These are phyloP conservation scores for Phrynosoma platyrhinos DNA, from an alignment of 2,113 vertebrate genomes.

Conservation along the genomic window DNA sequence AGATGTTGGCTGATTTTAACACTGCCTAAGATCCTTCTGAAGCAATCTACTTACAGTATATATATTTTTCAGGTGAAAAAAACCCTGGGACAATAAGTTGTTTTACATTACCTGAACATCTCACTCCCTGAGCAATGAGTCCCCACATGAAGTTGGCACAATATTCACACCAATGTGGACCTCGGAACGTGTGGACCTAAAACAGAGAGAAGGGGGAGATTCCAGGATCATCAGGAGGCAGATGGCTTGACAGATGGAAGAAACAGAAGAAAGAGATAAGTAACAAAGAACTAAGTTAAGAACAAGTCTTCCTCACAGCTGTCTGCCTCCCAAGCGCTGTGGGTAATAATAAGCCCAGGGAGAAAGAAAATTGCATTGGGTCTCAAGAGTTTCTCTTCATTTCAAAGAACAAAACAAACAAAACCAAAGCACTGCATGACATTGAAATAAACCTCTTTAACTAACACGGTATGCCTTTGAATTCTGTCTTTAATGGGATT, in stretches of 20 bases:
- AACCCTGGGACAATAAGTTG: constrained; percentile 14
- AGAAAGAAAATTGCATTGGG: constrained; percentile 57
- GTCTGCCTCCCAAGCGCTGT: constrained; percentile 31
- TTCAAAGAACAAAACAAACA: constrained; percentile 32
- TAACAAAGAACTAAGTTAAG: constrained; percentile 48
- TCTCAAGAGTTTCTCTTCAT: constrained; percentile 57
- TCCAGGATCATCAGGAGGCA: constrained; percentile 57
- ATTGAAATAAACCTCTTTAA: constrained; percentile 24
- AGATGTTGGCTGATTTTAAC: not conserved
- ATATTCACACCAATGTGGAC: constrained; percentile 98
- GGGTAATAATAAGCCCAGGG: constrained; percentile 47
- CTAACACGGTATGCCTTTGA: not conserved
- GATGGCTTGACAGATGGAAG: constrained; percentile 65
- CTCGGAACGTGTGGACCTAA: constrained; percentile 95
- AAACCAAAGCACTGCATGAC: not conserved
- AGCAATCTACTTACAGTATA: not conserved
- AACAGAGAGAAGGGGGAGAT: constrained; percentile 44
- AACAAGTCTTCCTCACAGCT: constrained; percentile 48
- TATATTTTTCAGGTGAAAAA: not conserved
- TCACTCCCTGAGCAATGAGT: constrained; percentile 97
- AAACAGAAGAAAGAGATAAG: constrained; percentile 52
- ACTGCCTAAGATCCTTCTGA: not conserved
- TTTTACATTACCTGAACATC: constrained; percentile 89
- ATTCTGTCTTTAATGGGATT: constrained; percentile 30
- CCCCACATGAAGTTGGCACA: constrained; percentile 99